Evolutionary conservation across 2,797 vertebrate genomes (phyloP).

Genomic region (Sciurus carolinensis): DNA sequence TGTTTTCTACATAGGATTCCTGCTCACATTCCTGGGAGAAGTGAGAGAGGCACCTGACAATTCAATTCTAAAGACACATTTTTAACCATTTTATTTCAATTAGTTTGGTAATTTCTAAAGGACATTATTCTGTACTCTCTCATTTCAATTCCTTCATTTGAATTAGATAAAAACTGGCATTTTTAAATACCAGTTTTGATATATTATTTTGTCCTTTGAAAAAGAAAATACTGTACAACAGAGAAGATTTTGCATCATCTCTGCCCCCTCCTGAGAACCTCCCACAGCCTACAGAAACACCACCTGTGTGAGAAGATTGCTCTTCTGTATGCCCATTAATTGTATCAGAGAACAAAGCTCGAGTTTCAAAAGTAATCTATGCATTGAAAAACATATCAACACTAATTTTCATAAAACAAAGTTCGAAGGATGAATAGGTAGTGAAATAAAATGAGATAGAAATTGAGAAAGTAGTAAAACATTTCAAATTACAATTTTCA

Average conservation of each 20-base stretch:
- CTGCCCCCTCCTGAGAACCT: background rate
- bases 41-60: background rate
- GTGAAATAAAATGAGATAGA: background rate
- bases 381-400: background rate
- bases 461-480: background rate
- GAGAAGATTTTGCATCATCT: background rate
- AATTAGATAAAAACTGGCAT: background rate
- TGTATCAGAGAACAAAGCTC: background rate
- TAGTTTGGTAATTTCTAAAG: slow-evolving; percentile 35
- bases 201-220: background rate
- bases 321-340: background rate
- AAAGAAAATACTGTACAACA: background rate
- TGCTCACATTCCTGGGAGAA: background rate
- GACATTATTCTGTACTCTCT: background rate
- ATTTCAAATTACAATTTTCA: background rate
- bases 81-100: slow-evolving; percentile 38
- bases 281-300: background rate
- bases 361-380: background rate
- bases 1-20: background rate
- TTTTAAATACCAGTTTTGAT: slow-evolving; percentile 3
- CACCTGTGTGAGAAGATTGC: background rate
- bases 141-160: background rate
- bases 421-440: background rate
- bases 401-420: slow-evolving; percentile 40
- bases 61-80: background rate